Evolutionary conservation across 2,113 vertebrate species (phyloP), one percentile per base, ranked within the genome.

Genomic region (Porphyrio hochstetteri): DNA sequence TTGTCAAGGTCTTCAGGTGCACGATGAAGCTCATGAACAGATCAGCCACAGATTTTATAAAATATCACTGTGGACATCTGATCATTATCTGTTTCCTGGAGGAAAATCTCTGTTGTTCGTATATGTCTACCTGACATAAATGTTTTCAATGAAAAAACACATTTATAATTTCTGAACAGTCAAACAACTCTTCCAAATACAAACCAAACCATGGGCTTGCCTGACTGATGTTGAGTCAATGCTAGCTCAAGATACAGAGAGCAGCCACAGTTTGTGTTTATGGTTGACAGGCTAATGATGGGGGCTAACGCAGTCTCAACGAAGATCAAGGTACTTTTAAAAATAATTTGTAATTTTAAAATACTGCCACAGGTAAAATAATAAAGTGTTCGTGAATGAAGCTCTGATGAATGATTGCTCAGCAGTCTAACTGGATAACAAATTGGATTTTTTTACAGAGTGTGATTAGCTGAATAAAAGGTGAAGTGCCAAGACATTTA

Each of bases 321-420:
- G 69, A 79, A 80, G 63, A 88, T 69, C 69, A 92, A 96, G 81
- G 55, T 14, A 77, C n/a, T 76, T 91, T 82, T 36, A 2, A 71
- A 85, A 91, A 91, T 82, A 69, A 74, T 79, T 87, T 91, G 31
- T 71, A 84, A 35, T 70, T 81, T 92, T 83, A 88, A 42, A 78
- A 11, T 59, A 81, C 14, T 64, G 64, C 72, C 48, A 92, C 42
- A 88, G 67, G 90, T 81, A 67, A 94, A 92, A 83, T 78, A 88
- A 63, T 74, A 93, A 80, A 88, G 56, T 88, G 17, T 44, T 93
- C 7, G 2, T 55, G 23, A 60, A 4, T 60, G n/a, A 86, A 90
- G 20, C 46, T 69, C 42, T 68, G 36, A 87, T 40, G 82, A 90
- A 85, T 46, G 36, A 50, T 75, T 63, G 14, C 27, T 83, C 35